Conservation (phyloP, 1,140 invertebrate genomes). For the Drosophila ohnishii region DNA sequence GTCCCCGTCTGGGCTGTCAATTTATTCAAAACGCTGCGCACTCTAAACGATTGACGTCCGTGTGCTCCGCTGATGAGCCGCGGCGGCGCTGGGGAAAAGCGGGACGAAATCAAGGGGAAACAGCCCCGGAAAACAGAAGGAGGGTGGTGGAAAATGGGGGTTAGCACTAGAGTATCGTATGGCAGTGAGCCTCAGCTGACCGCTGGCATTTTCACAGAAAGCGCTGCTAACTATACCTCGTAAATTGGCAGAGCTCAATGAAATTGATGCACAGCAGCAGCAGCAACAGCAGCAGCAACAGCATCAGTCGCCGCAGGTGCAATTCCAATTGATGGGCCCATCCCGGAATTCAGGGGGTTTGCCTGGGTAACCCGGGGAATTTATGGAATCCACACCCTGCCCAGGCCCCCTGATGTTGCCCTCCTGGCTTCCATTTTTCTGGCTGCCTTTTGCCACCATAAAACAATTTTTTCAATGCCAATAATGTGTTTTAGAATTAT, state of each 20-base stretch:
- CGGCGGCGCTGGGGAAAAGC: not conserved
- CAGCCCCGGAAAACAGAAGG: not conserved
- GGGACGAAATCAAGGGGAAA: constrained; percentile 10
- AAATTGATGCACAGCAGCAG: constrained; percentile 49
- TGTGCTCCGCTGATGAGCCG: constrained; percentile 28
- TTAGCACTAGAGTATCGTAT: constrained; percentile 1
- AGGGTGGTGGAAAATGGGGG: constrained; percentile 2
- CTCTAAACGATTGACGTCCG: constrained; percentile 55
- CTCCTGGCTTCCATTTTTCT: not conserved
- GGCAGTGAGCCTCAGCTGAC: constrained; percentile 43
- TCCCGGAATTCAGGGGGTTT: constrained; percentile 10
- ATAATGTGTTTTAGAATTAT: not conserved
- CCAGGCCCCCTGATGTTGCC: not conserved
- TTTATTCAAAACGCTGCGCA: constrained; percentile 55
- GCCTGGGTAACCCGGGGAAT: constrained; percentile 16
- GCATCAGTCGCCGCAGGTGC: constrained; percentile 38
- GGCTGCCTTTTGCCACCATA: not conserved
- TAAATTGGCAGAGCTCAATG: constrained; percentile 58
- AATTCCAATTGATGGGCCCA: constrained; percentile 54
- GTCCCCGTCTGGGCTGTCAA: constrained; percentile 26
- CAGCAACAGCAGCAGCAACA: constrained; percentile 7
- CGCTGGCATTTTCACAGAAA: constrained; percentile 44
- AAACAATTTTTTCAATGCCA: not conserved
- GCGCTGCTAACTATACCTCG: constrained; percentile 53
- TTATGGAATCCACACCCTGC: constrained; percentile 39